Evolutionary conservation across 2,797 vertebrate genomes (phyloP), one percentile per base, ranked within the genome.

Genomic region (Acomys russatus): DNA sequence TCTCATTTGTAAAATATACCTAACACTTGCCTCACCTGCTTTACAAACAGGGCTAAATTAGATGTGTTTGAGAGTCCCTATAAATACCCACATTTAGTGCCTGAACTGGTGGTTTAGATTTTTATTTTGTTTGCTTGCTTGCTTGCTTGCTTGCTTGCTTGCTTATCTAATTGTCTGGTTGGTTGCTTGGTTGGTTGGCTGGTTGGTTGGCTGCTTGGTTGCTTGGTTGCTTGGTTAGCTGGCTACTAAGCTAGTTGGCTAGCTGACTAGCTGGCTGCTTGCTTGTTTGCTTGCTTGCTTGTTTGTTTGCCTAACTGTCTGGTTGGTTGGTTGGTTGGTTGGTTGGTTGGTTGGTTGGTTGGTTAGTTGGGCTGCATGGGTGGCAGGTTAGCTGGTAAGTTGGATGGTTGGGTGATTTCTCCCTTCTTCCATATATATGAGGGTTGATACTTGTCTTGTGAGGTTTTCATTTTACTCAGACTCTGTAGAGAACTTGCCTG

Each of bases 1-100:
- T 90, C 85, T 94, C 94, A 79, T 82, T 74, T 92, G 92, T 66
- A 87, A 96, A 94, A 94, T 22, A 61, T 88, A 95, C 92, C 56
- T 94, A 89, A 96, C 74, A 68, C 73, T 73, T 61, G 51, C 78
- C 73, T 93, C 35, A 28, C 85, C 83, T 35, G n/a, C 73, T 90
- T 85, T n/a, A 74, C 44, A 79, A 79, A 83, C 4, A 38, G 11
- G 56, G 30, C 64, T 83, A 70, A 92, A 83, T 78, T 90, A 95
- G 90, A 71, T 78, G 68, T 86, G 49, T 83, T 63, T 63, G 68
- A 17, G 95, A 68, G 35, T 54, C 7, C 61, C 84, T 54, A n/a
- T 44, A 94, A 94, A 90, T 44, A 73, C 51, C 94, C 63, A 71
- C 92, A 59, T 18, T 49, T 30, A 23, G 63, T 33, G 22, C 51